phyloP scores from a whole-genome alignment of 1,140 invertebrate species.

The Amyelois transitella region DNA sequence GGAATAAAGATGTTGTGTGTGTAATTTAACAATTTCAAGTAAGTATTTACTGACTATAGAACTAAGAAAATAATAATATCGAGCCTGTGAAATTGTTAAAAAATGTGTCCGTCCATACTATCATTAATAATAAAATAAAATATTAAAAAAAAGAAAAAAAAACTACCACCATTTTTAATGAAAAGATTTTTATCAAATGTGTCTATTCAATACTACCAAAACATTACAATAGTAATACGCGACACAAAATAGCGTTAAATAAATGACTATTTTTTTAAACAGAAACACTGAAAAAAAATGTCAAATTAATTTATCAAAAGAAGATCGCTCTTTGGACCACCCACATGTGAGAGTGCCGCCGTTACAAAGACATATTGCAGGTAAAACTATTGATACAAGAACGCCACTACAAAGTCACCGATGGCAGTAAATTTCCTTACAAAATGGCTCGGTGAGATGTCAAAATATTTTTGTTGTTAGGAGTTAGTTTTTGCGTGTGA shows the following conservation, averaged over 20 bases:
- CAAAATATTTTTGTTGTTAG: slow-evolving; percentile 23
- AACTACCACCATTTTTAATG: not conserved
- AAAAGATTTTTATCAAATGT: not conserved
- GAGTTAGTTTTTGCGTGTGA: not conserved
- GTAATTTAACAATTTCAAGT: too few relatives aligned
- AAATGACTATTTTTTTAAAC: not conserved
- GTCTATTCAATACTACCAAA: not conserved
- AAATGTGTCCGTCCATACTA: too few relatives aligned
- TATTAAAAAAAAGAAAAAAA: too few relatives aligned
- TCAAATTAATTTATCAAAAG: slow-evolving; percentile 6
- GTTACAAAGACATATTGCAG: slow-evolving; percentile 14
- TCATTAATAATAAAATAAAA: too few relatives aligned
- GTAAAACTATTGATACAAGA: slow-evolving; percentile 13
- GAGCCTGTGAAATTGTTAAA: too few relatives aligned
- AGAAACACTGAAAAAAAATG: not conserved
- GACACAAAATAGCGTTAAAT: not conserved
- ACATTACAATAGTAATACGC: not conserved
- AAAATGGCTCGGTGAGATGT: slow-evolving; percentile 22
- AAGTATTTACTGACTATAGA: too few relatives aligned
- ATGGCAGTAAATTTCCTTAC: slow-evolving; percentile 14
- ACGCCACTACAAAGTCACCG: slow-evolving; percentile 17
- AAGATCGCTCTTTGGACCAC: slow-evolving; percentile 9
- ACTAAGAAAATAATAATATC: too few relatives aligned
- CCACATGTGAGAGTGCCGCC: slow-evolving; percentile 18
- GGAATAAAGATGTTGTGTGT: too few relatives aligned